phyloP scores from a whole-genome alignment of 2,888 invertebrate species.

The Timandra comae region DNA sequence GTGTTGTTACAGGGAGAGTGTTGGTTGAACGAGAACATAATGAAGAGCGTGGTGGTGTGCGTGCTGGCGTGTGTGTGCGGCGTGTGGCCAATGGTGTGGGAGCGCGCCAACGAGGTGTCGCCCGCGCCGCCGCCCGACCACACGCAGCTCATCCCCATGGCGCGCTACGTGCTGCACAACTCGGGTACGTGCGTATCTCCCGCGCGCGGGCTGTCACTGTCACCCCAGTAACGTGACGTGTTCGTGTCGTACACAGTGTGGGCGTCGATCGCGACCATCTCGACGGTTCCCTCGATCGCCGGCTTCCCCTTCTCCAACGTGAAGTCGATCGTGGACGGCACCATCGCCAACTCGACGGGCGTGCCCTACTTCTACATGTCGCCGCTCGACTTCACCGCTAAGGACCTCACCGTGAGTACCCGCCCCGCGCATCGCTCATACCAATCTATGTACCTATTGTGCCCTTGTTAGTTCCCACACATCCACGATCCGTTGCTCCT shows the following conservation, averaged over 20 bases:
- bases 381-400: conserved; percentile 81
- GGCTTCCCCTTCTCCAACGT: conserved; percentile 83
- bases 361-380: conserved; percentile 85
- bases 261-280: conserved; percentile 83
- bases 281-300: conserved; percentile 73
- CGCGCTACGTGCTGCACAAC: conserved; percentile 83
- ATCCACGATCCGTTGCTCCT: too few species aligned
- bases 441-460: too few species aligned
- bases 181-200: conserved; percentile 67
- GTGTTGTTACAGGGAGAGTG: too few species aligned
- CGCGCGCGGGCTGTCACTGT: too few species aligned
- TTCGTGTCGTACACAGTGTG: too few species aligned
- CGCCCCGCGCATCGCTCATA: not conserved
- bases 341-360: conserved; percentile 80
- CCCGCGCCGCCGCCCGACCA: conserved; percentile 75
- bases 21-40: too few species aligned
- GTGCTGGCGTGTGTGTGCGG: conserved; percentile 9
- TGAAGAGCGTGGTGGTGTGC: conserved; percentile 12
- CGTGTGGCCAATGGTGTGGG: conserved; percentile 17
- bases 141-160: conserved; percentile 79
- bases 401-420: conserved; percentile 78
- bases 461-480: too few species aligned
- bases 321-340: conserved; percentile 84
- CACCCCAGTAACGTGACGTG: too few species aligned
- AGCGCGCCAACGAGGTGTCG: conserved; percentile 39